Base-by-base conservation (phyloP, 2,797 vertebrate species). In the Sciurus vulgaris region DNA sequence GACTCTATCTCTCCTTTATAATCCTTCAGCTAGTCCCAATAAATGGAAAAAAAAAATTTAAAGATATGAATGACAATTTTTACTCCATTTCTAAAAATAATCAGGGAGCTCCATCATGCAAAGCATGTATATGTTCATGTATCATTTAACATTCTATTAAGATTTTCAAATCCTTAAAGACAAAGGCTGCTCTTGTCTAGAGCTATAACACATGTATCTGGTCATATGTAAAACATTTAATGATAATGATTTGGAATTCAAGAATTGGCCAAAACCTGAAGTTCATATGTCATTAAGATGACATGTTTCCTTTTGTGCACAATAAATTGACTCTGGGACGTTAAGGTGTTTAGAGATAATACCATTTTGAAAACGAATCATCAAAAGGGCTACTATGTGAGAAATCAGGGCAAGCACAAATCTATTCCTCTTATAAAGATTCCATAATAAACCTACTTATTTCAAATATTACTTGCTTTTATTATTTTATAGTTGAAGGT, bases 311-410 rank as follows among this genome's bases (percentile, higher is more conserved):
- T 87, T 90, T 73, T 90, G 81, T 26, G 4, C 65, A 77, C 38
- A 81, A 47, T 47, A 49, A 30, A 51, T 59, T 90, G 47, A 73
- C 9, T 86, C 38, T 38, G 73, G 35, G 73, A 91, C 87, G 35
- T 93, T 85, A 77, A 92, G 65, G 83, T 8, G 74, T 44, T 63
- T 84, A 88, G n/a, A n/a, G 54, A 86, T 63, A 86, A 22, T n/a
- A 41, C 15, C 30, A 67, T 65, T 78, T 92, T 89, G 44, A 47
- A 87, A 86, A 95, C 30, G 3, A 92, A 93, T 76, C 4, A 72
- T 74, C 51, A 81, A 59, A 89, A 86, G 4, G 54, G 30, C 49
- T 61, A 41, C 38, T 69, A 51, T 15, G 67, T 8, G 17, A 95
- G 38, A 30, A 86, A 82, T 41, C 33, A 35, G 24, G 49, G 33